Base-by-base conservation (phyloP, 2,888 invertebrate species). In the Parascotia fuliginaria region DNA sequence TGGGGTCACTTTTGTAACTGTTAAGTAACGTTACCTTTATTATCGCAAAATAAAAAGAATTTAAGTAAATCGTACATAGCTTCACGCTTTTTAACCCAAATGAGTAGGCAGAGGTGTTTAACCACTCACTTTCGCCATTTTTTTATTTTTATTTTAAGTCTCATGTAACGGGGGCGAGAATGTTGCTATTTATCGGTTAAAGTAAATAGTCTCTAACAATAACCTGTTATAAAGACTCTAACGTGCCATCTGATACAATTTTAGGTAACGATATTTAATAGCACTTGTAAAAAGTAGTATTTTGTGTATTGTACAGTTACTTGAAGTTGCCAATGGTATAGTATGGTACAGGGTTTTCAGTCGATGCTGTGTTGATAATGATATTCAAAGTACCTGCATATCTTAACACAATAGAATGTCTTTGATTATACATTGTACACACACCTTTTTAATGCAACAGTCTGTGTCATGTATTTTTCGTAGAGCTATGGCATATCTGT, bases 311-410 rank as follows among this genome's bases (percentile, higher is more conserved):
- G 48, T 65, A 60, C 64, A 55, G 63, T 75, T 73, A 73, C 70
- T 76, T 73, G 76, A 70, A 64, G 73, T 80, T 82, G 77, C 79
- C 78, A 83, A 80, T 73, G 31, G 65, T 65, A 62, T 62, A 63
- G 52, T 68, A 69, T 68, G 65, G 69, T 55, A 79, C 81, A 83
- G 79, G 79, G 82, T 79, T 63, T 70, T 55, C 62, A 56, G 57
- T 68, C 62, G 52, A 60, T 63, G 58, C 44, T 60, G 32, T 60
- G 49, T 58, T 56, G 40, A 56, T 49, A 55, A 43, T 42, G 36
- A 39, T 47, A 48, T 50, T 36, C 52, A 37, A 44, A 59, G 44
- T 56, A 59, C 60, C 33, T 55, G 39, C 51, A 19, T 55, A 61
- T 51, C 49, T 36, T 56, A 33, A 49, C 42, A 46, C 48, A 60